Evolutionary conservation across 2,113 vertebrate genomes (phyloP).

Genomic region (Alosa alosa): DNA sequence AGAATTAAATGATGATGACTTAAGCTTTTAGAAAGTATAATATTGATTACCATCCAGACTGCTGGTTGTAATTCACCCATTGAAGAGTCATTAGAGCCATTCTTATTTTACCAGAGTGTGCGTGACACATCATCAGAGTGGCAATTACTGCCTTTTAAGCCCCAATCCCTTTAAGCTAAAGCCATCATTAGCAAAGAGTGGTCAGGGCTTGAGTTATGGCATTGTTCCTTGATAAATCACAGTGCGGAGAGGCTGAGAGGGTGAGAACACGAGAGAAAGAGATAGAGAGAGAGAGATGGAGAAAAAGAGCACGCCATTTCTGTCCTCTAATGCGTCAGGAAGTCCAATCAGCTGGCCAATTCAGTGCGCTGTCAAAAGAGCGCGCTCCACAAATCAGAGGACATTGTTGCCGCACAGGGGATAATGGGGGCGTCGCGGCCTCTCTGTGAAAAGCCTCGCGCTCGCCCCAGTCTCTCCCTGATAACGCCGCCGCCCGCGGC

Average conservation of each 20-base stretch:
- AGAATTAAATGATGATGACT: constrained; percentile 49
- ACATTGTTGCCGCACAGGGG: constrained; percentile 61
- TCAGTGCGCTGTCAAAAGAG: constrained; percentile 61
- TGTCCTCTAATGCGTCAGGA: constrained; percentile 48
- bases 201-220: constrained; percentile 45
- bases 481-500: not conserved
- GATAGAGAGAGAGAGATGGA: constrained; percentile 32
- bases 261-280: constrained; percentile 38
- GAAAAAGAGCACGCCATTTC: constrained; percentile 50
- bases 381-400: constrained; percentile 67
- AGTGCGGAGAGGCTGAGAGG: constrained; percentile 20
- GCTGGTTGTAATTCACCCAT: constrained; percentile 27
- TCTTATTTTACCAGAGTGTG: constrained; percentile 42
- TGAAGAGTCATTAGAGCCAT: constrained; percentile 25
- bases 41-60: constrained; percentile 45
- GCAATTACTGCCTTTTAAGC: constrained; percentile 44
- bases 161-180: not conserved
- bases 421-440: constrained; percentile 53
- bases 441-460: constrained; percentile 44
- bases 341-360: constrained; percentile 66
- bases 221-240: constrained; percentile 14
- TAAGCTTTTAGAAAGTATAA: constrained; percentile 45
- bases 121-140: constrained; percentile 39
- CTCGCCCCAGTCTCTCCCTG: constrained; percentile 41
- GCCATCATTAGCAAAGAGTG: constrained; percentile 9